These are phyloP conservation scores for Zootoca vivipara DNA, from an alignment of 2,113 vertebrate genomes.

Conservation along the genomic window DNA sequence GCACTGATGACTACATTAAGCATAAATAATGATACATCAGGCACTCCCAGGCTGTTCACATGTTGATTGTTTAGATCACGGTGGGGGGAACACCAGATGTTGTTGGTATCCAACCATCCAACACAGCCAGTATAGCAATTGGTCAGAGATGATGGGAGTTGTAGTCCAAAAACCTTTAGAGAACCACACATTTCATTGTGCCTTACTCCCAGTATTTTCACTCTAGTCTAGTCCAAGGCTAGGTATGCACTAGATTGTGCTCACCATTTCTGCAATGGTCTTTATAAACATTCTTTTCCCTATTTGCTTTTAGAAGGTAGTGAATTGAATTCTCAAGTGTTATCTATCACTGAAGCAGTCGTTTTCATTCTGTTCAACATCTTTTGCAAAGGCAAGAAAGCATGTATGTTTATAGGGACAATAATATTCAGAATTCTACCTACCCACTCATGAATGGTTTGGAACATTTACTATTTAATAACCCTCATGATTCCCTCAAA, in stretches of 20 bases:
- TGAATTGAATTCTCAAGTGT: neutral
- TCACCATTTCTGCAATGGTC: neutral
- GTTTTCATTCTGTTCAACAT: too few relatives aligned
- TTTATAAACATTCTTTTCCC: neutral
- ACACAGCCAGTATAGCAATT: too few relatives aligned
- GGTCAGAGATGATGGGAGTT: too few relatives aligned
- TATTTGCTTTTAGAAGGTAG: neutral
- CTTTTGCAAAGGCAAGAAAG: too few relatives aligned
- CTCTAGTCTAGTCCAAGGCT: neutral
- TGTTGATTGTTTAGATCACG: too few relatives aligned
- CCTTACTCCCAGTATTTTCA: neutral
- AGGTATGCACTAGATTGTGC: neutral
- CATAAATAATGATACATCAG: neutral
- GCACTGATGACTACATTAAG: neutral
- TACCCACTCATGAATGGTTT: neutral
- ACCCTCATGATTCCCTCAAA: neutral
- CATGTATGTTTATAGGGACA: neutral
- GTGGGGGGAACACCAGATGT: too few relatives aligned
- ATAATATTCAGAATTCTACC: neutral
- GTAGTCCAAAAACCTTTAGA: too few relatives aligned
- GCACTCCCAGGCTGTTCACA: neutral
- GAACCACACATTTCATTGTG: neutral
- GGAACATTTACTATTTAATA: neutral
- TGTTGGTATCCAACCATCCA: too few relatives aligned
- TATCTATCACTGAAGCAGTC: neutral